Percentiles rank a stretch among this genome's conserved stretches.
These are phyloP conservation scores for Piezodorus guildinii DNA, from an alignment of 1,140 invertebrate species.

Conservation along the genomic window DNA sequence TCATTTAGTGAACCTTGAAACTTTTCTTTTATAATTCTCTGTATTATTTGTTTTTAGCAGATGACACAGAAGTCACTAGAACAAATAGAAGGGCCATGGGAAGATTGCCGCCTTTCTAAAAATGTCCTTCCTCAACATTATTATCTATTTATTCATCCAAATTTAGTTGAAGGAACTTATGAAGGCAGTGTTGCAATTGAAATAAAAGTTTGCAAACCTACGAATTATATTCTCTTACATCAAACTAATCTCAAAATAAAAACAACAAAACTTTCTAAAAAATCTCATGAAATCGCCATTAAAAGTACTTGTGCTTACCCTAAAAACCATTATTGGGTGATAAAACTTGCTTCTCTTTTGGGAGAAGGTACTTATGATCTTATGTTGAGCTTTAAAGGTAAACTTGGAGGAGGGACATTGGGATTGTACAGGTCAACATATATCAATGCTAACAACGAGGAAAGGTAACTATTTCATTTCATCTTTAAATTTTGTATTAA, in stretches of 20 bases:
- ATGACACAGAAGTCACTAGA: too few relatives aligned
- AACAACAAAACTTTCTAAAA: background rate
- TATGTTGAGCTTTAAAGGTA: background rate
- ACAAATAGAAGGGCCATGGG: background rate
- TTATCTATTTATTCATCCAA: conserved; percentile 3
- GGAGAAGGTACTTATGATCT: background rate
- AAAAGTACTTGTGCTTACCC: background rate
- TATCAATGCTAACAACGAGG: background rate
- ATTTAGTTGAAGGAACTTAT: conserved; percentile 2
- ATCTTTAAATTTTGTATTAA: background rate
- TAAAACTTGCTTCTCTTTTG: background rate
- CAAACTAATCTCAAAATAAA: background rate
- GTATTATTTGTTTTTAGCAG: too few relatives aligned
- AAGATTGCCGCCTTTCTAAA: background rate
- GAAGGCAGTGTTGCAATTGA: conserved; percentile 3
- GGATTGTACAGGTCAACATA: conserved; percentile 3
- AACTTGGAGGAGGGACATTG: background rate
- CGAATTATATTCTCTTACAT: background rate
- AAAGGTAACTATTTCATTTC: background rate
- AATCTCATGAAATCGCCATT: background rate
- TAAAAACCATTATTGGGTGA: conserved; percentile 10
- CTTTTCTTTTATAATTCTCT: too few relatives aligned
- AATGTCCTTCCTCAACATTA: conserved; percentile 10
- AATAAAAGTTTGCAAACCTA: background rate
- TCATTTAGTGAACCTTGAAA: too few relatives aligned